Conservation (phyloP, 92 coral and sea anemone genomes). For the Pocillopora grandis region DNA sequence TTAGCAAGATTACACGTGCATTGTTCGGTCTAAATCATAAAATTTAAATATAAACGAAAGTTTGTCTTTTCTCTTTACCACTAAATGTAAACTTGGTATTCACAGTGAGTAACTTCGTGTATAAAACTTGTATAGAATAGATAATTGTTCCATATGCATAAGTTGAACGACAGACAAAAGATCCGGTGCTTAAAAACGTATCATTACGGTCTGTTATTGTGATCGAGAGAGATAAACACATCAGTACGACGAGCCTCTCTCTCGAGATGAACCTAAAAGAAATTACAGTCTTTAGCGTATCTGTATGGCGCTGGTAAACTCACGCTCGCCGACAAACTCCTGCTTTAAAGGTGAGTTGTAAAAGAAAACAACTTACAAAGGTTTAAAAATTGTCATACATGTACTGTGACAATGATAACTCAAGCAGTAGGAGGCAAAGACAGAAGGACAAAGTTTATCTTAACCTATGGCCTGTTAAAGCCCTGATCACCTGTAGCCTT, state of each 20-base stretch:
- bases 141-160: neutral
- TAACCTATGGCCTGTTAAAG: too few species aligned
- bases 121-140: neutral
- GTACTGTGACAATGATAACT: too few species aligned
- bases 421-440: too few species aligned
- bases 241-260: neutral
- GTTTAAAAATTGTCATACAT: too few species aligned
- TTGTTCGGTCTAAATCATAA: neutral
- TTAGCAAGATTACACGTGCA: neutral
- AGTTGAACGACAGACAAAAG: constrained; percentile 15
- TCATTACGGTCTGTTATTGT: constrained; percentile 6
- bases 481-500: too few species aligned
- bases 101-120: too few species aligned
- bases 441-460: too few species aligned
- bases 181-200: neutral
- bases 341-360: neutral
- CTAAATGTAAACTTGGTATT: neutral
- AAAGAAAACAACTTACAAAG: neutral
- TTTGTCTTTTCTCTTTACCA: neutral
- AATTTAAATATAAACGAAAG: neutral
- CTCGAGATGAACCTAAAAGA: neutral
- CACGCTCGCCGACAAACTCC: neutral
- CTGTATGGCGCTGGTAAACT: neutral
- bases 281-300: neutral
- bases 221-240: neutral